These are phyloP conservation scores for Tyrophagus putrescentiae DNA, from an alignment of 1,140 invertebrate species.

Conservation along the genomic window DNA sequence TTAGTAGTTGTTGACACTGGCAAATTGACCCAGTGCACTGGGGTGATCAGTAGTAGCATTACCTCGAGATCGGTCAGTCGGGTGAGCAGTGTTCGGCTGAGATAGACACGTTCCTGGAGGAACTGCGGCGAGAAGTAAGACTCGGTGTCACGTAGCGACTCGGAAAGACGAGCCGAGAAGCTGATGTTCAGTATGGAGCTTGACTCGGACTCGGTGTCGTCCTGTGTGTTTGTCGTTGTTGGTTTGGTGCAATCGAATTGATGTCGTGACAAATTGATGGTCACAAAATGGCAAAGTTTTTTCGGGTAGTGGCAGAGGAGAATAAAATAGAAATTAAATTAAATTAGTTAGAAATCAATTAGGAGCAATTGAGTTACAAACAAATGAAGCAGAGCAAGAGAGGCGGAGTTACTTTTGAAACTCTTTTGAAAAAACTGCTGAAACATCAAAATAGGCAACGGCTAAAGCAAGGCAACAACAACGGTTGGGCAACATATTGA, in stretches of 20 bases:
- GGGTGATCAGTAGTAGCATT: constrained; percentile 21
- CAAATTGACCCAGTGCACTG: neutral
- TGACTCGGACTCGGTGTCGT: constrained; percentile 68
- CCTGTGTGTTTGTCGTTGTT: no score
- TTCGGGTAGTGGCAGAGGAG: no score
- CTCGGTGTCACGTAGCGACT: constrained; percentile 48
- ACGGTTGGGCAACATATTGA: no score
- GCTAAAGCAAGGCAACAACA: no score
- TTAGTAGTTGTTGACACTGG: neutral
- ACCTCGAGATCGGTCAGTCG: constrained; percentile 71
- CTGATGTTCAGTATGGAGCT: constrained; percentile 76
- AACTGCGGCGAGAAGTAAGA: constrained; percentile 68
- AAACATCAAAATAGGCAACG: no score
- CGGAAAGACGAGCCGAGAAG: constrained; percentile 69
- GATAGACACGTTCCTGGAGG: constrained; percentile 79
- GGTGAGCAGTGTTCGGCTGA: constrained; percentile 68
- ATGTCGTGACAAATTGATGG: no score
- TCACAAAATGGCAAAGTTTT: no score
- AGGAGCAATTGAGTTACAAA: constrained; percentile 25
- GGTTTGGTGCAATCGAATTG: no score
- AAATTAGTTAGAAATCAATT: neutral
- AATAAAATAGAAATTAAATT: no score
- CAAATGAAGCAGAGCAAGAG: no score
- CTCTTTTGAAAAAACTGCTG: no score
- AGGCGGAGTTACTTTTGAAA: no score